Evolutionary conservation across 2,113 vertebrate species (phyloP).

Genomic region (Pantherophis guttatus): DNA sequence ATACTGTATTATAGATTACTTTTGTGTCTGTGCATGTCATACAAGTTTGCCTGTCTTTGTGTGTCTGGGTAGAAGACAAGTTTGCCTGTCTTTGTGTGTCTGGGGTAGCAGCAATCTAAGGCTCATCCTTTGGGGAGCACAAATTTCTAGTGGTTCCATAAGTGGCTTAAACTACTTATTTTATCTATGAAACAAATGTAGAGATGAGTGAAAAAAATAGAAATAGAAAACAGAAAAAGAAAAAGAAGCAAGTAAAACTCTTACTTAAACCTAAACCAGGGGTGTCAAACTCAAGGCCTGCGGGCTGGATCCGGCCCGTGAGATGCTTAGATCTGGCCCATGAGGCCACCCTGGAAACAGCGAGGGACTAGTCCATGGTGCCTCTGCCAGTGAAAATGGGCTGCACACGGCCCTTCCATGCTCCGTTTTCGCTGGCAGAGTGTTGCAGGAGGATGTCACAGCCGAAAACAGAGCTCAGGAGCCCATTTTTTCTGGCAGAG

Average conservation of each 20-base stretch:
- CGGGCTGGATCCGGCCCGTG: too few relatives aligned
- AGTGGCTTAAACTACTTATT: background rate
- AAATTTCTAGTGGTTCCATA: background rate
- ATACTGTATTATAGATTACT: background rate
- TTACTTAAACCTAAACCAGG: background rate
- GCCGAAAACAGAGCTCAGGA: too few relatives aligned
- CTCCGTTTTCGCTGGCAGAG: too few relatives aligned
- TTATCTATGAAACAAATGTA: background rate
- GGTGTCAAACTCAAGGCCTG: too few relatives aligned
- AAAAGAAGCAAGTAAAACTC: background rate
- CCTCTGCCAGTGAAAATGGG: too few relatives aligned
- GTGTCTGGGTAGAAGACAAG: background rate
- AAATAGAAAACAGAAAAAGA: background rate
- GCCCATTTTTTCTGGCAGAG: too few relatives aligned
- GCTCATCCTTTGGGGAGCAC: background rate
- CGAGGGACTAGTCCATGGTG: rapidly evolving
- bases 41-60: background rate
- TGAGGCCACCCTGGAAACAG: too few relatives aligned
- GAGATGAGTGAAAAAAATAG: background rate
- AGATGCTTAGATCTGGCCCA: too few relatives aligned
- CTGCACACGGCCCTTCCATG: too few relatives aligned
- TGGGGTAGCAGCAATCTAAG: background rate
- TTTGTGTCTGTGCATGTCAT: background rate
- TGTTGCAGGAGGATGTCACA: too few relatives aligned
- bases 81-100: background rate